Conservation (phyloP, 2,888 invertebrate genomes). For the Catocala sponsa region DNA sequence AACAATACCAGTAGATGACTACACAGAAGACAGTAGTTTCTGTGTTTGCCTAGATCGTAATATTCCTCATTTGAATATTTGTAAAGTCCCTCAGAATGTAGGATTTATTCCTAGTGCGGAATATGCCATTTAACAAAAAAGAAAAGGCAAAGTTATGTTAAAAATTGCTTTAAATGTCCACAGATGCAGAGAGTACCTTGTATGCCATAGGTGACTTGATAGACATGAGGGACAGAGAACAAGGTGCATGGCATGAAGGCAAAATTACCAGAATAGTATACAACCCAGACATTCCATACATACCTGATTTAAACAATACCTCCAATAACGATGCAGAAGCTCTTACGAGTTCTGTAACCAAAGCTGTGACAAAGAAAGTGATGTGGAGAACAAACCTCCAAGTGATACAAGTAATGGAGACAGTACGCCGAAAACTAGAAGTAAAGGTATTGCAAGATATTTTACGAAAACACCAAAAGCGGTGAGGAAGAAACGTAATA, state of each 20-base stretch:
- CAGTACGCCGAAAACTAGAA: constrained; percentile 50
- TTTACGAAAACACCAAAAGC: constrained; percentile 62
- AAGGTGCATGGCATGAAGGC: constrained; percentile 93
- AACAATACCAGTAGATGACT: too few species aligned
- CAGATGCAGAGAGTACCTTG: constrained; percentile 81
- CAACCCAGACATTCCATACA: constrained; percentile 56
- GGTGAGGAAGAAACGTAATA: constrained; percentile 45
- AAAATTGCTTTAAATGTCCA: constrained; percentile 16
- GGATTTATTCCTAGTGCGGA: too few species aligned
- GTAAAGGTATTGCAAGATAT: constrained; percentile 66
- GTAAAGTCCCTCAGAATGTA: too few species aligned
- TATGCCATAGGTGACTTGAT: constrained; percentile 90
- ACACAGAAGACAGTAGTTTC: too few species aligned
- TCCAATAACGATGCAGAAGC: constrained; percentile 11
- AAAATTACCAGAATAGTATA: constrained; percentile 86
- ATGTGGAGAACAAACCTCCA: constrained; percentile 66
- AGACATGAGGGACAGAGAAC: constrained; percentile 89
- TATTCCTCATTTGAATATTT: too few species aligned
- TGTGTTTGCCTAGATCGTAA: too few species aligned
- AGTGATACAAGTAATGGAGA: constrained; percentile 44
- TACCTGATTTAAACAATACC: constrained; percentile 12
- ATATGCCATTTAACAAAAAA: too few species aligned
- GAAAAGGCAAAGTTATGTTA: too few species aligned
- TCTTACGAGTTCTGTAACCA: constrained; percentile 26
- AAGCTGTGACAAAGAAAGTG: constrained; percentile 57